phyloP scores from a whole-genome alignment of 2,113 vertebrate genomes.

The Amia ocellicauda region DNA sequence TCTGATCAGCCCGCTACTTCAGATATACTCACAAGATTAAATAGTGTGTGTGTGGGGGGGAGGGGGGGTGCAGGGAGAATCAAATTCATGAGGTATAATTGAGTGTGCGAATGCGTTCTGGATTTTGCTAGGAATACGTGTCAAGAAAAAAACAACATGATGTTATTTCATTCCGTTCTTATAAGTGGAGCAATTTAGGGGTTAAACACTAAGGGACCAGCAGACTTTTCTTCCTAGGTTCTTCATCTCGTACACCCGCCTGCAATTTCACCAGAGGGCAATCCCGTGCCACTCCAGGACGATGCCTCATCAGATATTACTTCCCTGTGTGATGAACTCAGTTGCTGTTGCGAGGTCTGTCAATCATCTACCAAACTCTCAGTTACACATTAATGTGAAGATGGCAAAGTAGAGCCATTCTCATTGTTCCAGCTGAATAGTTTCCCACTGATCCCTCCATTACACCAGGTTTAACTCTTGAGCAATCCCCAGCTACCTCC shows the following conservation, averaged over 20 bases:
- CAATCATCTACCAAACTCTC: constrained; percentile 12
- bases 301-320: constrained; percentile 4
- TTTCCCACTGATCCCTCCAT: constrained; percentile 8
- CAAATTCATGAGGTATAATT: too few species aligned
- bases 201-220: neutral
- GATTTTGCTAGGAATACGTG: too few species aligned
- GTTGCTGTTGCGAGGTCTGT: constrained; percentile 5
- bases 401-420: constrained; percentile 6
- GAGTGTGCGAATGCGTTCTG: too few species aligned
- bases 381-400: constrained; percentile 9
- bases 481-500: neutral
- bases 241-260: neutral
- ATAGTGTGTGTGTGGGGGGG: neutral
- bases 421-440: constrained; percentile 8
- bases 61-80: too few species aligned
- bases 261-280: constrained; percentile 6
- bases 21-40: too few species aligned
- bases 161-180: too few species aligned
- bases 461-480: constrained; percentile 5
- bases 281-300: neutral
- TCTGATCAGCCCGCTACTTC: too few species aligned
- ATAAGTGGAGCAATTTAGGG: neutral
- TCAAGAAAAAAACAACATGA: too few species aligned
- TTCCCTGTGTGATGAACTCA: neutral
- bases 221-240: neutral